Conservation (phyloP, 1,140 invertebrate genomes). For the Neuroterus valhalla region DNA sequence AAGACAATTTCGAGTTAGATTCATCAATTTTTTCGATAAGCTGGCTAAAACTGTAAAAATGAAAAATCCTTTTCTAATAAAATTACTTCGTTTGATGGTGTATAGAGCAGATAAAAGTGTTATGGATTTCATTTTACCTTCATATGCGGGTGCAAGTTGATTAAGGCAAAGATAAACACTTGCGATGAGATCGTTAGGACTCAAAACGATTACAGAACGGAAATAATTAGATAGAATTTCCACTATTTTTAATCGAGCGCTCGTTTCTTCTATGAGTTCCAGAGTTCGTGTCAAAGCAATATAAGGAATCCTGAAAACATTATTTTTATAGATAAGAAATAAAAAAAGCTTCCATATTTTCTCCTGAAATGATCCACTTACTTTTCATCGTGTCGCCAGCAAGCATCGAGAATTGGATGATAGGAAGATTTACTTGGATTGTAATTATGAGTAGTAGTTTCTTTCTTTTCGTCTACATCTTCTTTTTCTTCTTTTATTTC, state of each 20-base stretch:
- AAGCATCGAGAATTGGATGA: constrained; percentile 93
- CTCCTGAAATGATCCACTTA: constrained; percentile 66
- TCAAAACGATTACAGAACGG: constrained; percentile 91
- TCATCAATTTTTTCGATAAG: too few species aligned
- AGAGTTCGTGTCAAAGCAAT: constrained; percentile 93
- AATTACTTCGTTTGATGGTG: too few species aligned
- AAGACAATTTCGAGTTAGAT: too few species aligned
- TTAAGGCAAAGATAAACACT: constrained; percentile 97
- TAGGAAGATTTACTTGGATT: constrained; percentile 87
- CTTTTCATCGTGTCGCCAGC: constrained; percentile 87
- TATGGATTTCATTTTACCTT: constrained; percentile 75
- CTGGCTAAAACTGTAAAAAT: too few species aligned
- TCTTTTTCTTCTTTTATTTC: constrained; percentile 31
- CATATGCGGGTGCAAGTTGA: constrained; percentile 95
- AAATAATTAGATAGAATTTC: constrained; percentile 97
- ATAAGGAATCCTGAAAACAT: constrained; percentile 88
- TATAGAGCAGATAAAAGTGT: too few species aligned
- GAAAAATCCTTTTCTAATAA: too few species aligned
- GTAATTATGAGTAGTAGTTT: constrained; percentile 75
- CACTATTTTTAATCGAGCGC: constrained; percentile 93
- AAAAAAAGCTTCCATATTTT: constrained; percentile 37
- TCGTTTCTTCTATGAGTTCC: constrained; percentile 92
- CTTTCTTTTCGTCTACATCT: constrained; percentile 38
- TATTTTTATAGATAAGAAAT: constrained; percentile 33
- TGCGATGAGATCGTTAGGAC: constrained; percentile 90